A percentile compares a stretch with the other conserved stretches of the same genome.
Conservation (phyloP, 2,888 invertebrate genomes). For the Latheticus oryzae region DNA sequence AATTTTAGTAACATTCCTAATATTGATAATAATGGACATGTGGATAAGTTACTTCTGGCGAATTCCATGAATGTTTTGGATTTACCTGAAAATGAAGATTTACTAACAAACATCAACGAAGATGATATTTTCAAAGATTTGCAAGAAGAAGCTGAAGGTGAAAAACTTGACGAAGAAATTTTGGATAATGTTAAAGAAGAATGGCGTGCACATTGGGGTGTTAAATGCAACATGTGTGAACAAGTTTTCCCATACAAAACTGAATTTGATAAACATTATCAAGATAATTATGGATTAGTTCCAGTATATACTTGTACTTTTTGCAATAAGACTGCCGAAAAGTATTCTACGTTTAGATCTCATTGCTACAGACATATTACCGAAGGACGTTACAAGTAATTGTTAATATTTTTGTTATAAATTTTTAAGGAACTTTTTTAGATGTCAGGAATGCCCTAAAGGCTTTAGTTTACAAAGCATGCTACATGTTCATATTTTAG, state of each 20-base stretch:
- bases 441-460: constrained; percentile 70
- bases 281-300: constrained; percentile 59
- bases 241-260: constrained; percentile 66
- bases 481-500: constrained; percentile 68
- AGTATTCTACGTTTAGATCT: constrained; percentile 68
- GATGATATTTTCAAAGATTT: constrained; percentile 61
- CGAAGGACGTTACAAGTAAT: constrained; percentile 69
- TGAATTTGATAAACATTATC: constrained; percentile 70
- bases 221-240: constrained; percentile 70
- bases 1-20: constrained; percentile 1
- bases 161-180: constrained; percentile 60
- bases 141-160: constrained; percentile 57
- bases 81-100: constrained; percentile 53
- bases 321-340: constrained; percentile 69
- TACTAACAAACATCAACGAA: constrained; percentile 57
- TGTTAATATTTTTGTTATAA: constrained; percentile 11
- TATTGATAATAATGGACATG: constrained; percentile 1
- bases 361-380: constrained; percentile 72
- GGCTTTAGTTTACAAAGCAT: constrained; percentile 69
- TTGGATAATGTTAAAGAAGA: constrained; percentile 67
- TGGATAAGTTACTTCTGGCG: constrained; percentile 23
- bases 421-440: constrained; percentile 49
- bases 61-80: constrained; percentile 47
- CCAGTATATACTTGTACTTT: constrained; percentile 71
- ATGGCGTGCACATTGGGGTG: constrained; percentile 67